Base-by-base conservation (phyloP, 2,113 vertebrate species). In the Neogale vison region DNA sequence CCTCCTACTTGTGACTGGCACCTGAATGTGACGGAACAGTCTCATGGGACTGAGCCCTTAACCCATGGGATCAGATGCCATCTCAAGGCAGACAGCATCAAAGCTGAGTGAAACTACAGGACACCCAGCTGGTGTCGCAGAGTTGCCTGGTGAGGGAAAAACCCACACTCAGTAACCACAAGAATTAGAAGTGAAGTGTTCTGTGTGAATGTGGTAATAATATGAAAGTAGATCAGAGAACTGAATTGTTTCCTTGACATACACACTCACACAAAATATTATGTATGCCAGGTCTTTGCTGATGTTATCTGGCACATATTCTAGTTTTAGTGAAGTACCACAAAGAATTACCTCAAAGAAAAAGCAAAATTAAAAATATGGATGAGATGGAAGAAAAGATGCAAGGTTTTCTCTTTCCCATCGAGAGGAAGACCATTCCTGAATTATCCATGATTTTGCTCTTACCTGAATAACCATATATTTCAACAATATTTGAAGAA, bases 401-500 rank as follows among this genome's bases (percentile, higher is more conserved):
- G 50, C 24, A 72, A 20, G 18, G 9, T 45, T 74, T 88, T 80
- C 39, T 88, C 83, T 72, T 45, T 87, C 34, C 50, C 84, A 71
- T 34, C 50, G 18, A 84, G 72, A 96, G 82, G 67, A 69, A 84
- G 11, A 50, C 52, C 18, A 82, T 29, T 34, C 88, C 14, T 90
- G 29, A 96, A 76, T 63, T 24, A 87, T 77, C 84, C 61, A 13
- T 3, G 0, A 1, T 1, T 83, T 67, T 34, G 21, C 84, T 88
- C 98, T 98, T 98, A 99, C 99, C 99, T 99, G 99, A 96, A 99
- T 98, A 86, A 99, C 99, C 99, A 99, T 99, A 65, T 99, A 99
- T 97, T 99, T 99, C 88, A 99, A 99, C 59, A 99, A 98, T 24
- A 99, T 99, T 98, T 99, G 99, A 69, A 99, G 99, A 94, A 99